Evolutionary conservation across 2,888 invertebrate species (phyloP), one percentile per base, ranked within the genome.

Genomic region (Fragum fragum): DNA sequence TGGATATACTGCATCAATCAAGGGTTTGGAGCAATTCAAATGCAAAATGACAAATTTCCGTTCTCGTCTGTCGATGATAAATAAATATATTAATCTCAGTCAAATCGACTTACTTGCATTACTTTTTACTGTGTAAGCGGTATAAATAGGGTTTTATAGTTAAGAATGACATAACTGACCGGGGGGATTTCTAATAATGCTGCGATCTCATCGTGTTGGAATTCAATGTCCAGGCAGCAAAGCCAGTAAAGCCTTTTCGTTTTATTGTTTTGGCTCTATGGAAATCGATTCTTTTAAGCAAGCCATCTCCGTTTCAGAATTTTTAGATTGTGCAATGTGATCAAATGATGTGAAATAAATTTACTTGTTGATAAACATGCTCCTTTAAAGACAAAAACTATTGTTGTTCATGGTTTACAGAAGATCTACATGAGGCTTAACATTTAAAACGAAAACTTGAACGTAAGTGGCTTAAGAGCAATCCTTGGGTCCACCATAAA

Each of bases 371-470:
- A 84, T 28, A 84, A 76, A 59, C 77, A 77, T 61, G 74, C 21
- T 1, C 73, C 81, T 21, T n/a, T 66, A 7, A 53, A 77, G 11
- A 23, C 81, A 47, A n/a, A n/a, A n/a, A n/a, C n/a, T 78, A 78
- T 42, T n/a, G 74, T 57, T 76, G 71, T 72, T 66, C 74, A 0
- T 81, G 81, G 81, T 81, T 76, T 55, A 81, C 76, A n/a, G 76
- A 85, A 26, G 71, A 85, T 9, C 78, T 81, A 7, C 79, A 79
- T 18, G 81, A 78, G 23, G 70, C 73, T 36, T 81, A 85, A 76
- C 81, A 76, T 63, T 18, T 57, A 21, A 69, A 61, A 61, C 78
- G 84, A 7, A 85, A 85, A 47, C 53, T 79, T 23, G 85, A 81
- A 74, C 79, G 79, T 16, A 81, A 76, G 61, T 84, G 81, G 82